Conservation (phyloP, 1,140 invertebrate species). For the Drosophila insularis region DNA sequence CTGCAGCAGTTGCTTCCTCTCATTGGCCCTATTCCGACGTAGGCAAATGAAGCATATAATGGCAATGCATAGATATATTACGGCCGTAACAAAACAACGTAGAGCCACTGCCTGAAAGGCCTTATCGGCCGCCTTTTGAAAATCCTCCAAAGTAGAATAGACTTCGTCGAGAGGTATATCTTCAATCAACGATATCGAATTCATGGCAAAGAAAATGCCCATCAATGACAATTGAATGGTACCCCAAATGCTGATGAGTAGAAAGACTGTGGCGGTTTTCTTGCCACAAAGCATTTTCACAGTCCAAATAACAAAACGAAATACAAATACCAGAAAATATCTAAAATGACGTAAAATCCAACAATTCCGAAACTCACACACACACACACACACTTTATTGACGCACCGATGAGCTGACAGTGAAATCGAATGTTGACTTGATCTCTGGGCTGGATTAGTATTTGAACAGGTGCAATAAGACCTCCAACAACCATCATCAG, state of each 20-base stretch:
- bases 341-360: background rate
- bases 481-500: constrained; percentile 16
- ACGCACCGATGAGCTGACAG: constrained; percentile 32
- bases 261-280: constrained; percentile 44
- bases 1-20: background rate
- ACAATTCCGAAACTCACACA: background rate
- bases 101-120: constrained; percentile 9
- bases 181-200: constrained; percentile 23
- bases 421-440: constrained; percentile 35
- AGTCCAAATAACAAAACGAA: background rate
- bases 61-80: constrained; percentile 30
- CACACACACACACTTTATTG: background rate
- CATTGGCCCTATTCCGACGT: constrained; percentile 16
- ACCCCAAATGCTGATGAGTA: constrained; percentile 55
- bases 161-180: background rate
- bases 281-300: constrained; percentile 38
- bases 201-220: constrained; percentile 25
- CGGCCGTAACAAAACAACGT: constrained; percentile 39
- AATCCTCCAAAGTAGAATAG: background rate
- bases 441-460: constrained; percentile 13
- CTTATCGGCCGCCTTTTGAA: constrained; percentile 26
- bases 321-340: background rate
- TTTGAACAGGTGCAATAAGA: constrained; percentile 56
- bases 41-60: constrained; percentile 21
- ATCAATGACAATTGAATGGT: constrained; percentile 50